These are phyloP conservation scores for Gopherus evgoodei DNA, from an alignment of 2,113 vertebrate genomes.

Conservation along the genomic window DNA sequence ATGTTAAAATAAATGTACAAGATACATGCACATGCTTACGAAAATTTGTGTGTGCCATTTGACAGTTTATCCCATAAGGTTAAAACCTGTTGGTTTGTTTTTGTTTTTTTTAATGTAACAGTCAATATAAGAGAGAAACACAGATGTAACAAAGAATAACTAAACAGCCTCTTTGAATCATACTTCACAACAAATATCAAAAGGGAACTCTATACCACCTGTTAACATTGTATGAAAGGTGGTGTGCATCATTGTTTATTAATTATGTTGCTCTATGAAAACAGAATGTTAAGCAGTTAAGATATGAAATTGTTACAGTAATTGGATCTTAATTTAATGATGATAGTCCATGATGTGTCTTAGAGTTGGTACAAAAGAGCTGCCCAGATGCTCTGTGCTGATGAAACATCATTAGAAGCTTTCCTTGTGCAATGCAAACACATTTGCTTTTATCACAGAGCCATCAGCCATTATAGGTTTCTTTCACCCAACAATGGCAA, in stretches of 20 bases:
- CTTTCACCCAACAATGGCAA: neutral
- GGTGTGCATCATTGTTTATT: neutral
- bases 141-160: constrained; percentile 28
- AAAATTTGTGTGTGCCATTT: neutral
- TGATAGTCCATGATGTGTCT: neutral
- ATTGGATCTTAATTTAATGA: neutral
- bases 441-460: neutral
- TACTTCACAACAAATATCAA: constrained; percentile 7
- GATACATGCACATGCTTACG: accelerated
- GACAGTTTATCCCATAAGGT: neutral
- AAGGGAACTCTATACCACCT: constrained; percentile 20
- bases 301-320: neutral
- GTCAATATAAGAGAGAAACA: neutral
- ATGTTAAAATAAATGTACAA: neutral
- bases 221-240: neutral
- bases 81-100: neutral
- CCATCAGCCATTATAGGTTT: neutral
- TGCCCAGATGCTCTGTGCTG: neutral
- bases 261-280: neutral
- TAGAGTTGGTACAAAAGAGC: neutral
- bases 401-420: neutral
- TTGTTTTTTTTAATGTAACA: neutral
- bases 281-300: constrained; percentile 14
- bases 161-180: constrained; percentile 25
- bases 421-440: neutral